Evolutionary conservation across 2,113 vertebrate species (phyloP).

Genomic region (Hystrix brachyura): DNA sequence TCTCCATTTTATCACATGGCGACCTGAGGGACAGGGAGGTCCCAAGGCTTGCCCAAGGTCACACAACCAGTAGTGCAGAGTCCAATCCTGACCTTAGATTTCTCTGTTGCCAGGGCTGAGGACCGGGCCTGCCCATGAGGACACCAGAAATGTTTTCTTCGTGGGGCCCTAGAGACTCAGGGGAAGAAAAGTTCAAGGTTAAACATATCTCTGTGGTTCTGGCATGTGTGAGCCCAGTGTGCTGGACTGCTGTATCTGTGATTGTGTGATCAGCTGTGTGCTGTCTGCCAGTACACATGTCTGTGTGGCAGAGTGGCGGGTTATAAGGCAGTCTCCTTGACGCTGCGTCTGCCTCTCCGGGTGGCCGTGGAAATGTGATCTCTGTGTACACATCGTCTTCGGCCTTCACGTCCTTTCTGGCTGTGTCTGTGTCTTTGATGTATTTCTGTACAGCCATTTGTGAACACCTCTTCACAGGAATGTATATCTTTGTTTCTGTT

Average conservation of each 20-base stretch:
- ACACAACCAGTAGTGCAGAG: neutral
- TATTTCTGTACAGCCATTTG: neutral
- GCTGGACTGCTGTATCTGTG: neutral
- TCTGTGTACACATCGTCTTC: neutral
- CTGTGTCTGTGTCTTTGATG: neutral
- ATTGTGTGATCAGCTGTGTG: neutral
- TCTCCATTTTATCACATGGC: neutral
- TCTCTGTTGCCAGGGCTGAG: neutral
- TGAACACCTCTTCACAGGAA: neutral
- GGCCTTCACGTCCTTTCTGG: neutral
- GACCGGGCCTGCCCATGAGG: neutral
- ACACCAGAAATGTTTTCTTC: neutral
- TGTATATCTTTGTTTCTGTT: neutral
- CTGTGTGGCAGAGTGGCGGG: neutral
- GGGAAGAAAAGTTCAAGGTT: neutral
- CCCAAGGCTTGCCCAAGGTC: neutral
- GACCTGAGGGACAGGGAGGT: neutral
- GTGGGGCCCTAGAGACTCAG: neutral
- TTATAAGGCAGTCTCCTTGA: neutral
- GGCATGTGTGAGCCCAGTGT: neutral
- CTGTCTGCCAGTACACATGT: neutral
- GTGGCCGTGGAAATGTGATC: neutral
- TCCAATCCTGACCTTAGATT: neutral
- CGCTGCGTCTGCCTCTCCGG: neutral
- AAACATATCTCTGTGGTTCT: neutral